Conservation (phyloP, 1,140 invertebrate genomes). For the Penaeus japonicus region DNA sequence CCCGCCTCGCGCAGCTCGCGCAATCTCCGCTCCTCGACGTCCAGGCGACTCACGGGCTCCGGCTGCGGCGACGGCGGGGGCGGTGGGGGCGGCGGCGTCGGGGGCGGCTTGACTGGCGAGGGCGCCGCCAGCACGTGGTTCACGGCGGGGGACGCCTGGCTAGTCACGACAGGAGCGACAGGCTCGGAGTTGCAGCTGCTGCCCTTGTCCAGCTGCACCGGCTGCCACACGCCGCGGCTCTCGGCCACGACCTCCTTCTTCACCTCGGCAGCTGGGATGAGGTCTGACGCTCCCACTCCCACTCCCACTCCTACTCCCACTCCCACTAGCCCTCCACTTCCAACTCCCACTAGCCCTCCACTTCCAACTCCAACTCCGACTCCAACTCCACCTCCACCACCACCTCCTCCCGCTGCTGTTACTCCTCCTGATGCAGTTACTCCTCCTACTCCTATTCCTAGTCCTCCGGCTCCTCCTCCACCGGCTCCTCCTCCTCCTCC, state of each 20-base stretch:
- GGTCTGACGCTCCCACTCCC: too few relatives aligned
- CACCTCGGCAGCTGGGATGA: neutral
- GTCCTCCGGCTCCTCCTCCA: too few relatives aligned
- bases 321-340: too few relatives aligned
- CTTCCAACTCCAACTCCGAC: too few relatives aligned
- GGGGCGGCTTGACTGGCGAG: conserved; percentile 9
- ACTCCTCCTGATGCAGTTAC: too few relatives aligned
- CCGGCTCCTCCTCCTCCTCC: too few relatives aligned
- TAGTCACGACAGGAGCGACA: neutral
- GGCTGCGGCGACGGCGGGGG: conserved; percentile 30
- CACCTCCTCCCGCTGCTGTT: too few relatives aligned
- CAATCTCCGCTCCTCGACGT: conserved; percentile 34
- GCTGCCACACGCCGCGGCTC: conserved; percentile 23
- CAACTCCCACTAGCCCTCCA: too few relatives aligned
- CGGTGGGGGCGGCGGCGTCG: conserved; percentile 29
- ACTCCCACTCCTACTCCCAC: too few relatives aligned
- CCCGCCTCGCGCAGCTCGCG: conserved; percentile 44
- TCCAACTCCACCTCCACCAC: too few relatives aligned
- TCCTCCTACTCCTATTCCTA: too few relatives aligned
- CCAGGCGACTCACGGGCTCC: conserved; percentile 34
- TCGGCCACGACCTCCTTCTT: neutral
- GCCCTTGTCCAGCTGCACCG: conserved; percentile 33
- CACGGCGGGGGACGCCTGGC: neutral
- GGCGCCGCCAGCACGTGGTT: conserved; percentile 1
- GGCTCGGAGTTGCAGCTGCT: conserved; percentile 6